These are phyloP conservation scores for Sander vitreus DNA, from an alignment of 2,113 vertebrate genomes.

Conservation along the genomic window DNA sequence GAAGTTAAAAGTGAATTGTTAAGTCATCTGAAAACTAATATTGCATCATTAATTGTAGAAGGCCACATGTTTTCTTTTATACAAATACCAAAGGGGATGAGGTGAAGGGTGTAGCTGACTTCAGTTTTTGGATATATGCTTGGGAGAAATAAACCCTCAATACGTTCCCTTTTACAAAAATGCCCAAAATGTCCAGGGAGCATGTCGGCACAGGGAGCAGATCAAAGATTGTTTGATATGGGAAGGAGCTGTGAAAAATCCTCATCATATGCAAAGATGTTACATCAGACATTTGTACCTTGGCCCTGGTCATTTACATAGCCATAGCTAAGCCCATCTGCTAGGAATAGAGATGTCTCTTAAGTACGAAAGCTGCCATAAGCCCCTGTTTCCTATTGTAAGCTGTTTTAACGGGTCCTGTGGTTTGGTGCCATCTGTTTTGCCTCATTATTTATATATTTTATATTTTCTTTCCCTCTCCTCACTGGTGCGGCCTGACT, in stretches of 20 bases:
- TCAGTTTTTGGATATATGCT: neutral
- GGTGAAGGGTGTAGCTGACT: neutral
- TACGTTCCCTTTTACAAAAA: neutral
- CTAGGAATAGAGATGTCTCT: constrained; percentile 71
- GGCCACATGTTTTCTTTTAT: neutral
- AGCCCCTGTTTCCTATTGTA: constrained; percentile 83
- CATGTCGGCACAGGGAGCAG: constrained; percentile 6
- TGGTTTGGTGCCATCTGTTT: constrained; percentile 79
- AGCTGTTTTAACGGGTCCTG: constrained; percentile 81
- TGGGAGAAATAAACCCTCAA: neutral
- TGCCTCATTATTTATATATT: constrained; percentile 77
- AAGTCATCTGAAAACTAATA: neutral
- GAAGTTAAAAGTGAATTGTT: neutral
- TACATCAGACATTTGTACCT: constrained; percentile 61
- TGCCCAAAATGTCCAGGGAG: neutral
- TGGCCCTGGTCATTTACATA: constrained; percentile 64
- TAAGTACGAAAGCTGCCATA: constrained; percentile 82
- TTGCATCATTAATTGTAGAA: neutral
- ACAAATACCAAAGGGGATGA: neutral
- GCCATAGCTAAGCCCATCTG: constrained; percentile 73
- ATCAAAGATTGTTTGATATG: constrained; percentile 34
- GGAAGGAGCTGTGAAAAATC: constrained; percentile 38
- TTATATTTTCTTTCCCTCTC: constrained; percentile 58
- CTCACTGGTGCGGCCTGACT: constrained; percentile 49
- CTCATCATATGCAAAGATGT: constrained; percentile 52